A percentile compares a stretch with the other conserved stretches of the same genome.
Evolutionary conservation across 2,113 vertebrate species (phyloP).

Genomic region (Phrynocephalus versicolor): DNA sequence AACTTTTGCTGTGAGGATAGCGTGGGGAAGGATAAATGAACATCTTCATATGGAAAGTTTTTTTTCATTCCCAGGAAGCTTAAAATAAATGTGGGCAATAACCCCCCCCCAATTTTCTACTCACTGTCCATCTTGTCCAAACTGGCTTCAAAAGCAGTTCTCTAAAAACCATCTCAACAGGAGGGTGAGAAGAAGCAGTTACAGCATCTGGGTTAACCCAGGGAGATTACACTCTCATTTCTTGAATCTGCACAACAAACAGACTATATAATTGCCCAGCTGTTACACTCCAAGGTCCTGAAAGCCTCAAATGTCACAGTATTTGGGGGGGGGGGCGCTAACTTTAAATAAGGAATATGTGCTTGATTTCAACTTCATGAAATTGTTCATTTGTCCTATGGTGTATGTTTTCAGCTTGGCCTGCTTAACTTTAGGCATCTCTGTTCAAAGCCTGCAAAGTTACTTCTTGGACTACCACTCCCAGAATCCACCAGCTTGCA

Average conservation of each 20-base stretch:
- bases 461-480: no score
- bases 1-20: background rate
- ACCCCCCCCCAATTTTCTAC: background rate
- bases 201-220: fast-evolving
- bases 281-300: conserved; percentile 46
- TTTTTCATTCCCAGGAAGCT: conserved; percentile 8
- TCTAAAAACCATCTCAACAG: background rate
- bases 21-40: background rate
- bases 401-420: no score
- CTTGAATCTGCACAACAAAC: conserved; percentile 47
- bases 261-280: conserved; percentile 50
- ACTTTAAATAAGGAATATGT: conserved; percentile 48
- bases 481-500: no score
- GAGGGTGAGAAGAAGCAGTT: background rate
- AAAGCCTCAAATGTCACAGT: conserved; percentile 58
- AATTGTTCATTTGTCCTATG: background rate
- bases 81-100: background rate
- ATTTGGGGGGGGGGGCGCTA: conserved; percentile 52
- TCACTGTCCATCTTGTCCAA: conserved; percentile 21
- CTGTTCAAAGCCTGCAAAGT: no score
- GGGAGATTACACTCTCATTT: conserved; percentile 10
- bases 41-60: fast-evolving
- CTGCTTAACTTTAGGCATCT: no score
- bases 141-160: background rate
- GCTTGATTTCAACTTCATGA: conserved; percentile 49